phyloP scores from a whole-genome alignment of 2,113 vertebrate genomes.

The Epinephelus lanceolatus region DNA sequence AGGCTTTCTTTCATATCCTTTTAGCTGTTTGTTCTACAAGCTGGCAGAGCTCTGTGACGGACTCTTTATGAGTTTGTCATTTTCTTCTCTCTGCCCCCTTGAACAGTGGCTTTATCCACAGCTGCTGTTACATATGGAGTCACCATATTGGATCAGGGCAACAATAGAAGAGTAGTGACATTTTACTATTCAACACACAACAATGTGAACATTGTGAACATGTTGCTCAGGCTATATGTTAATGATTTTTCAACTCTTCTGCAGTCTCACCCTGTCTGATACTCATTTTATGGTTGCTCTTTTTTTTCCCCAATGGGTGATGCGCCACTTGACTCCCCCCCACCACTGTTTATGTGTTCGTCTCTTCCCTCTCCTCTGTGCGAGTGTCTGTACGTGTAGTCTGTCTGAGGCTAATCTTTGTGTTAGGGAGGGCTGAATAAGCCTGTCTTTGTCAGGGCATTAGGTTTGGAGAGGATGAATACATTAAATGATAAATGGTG shows the following conservation, averaged over 20 bases:
- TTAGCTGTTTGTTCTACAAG: constrained; percentile 51
- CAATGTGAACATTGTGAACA: neutral
- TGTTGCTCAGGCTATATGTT: neutral
- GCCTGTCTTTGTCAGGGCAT: constrained; percentile 71
- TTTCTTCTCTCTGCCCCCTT: constrained; percentile 22
- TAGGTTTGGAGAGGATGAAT: constrained; percentile 68
- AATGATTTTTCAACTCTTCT: constrained; percentile 27
- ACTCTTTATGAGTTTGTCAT: constrained; percentile 45
- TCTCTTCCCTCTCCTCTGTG: constrained; percentile 45
- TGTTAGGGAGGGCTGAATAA: constrained; percentile 73
- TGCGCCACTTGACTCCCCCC: constrained; percentile 46
- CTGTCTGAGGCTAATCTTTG: constrained; percentile 69
- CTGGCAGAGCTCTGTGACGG: constrained; percentile 21
- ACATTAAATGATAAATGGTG: constrained; percentile 67
- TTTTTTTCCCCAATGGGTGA: constrained; percentile 19
- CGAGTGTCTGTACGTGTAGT: constrained; percentile 52
- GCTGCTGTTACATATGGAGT: constrained; percentile 8
- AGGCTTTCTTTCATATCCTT: constrained; percentile 51
- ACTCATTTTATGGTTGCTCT: constrained; percentile 24
- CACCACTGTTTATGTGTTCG: constrained; percentile 61
- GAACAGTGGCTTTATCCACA: constrained; percentile 4
- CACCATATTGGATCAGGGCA: neutral
- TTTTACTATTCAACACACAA: neutral
- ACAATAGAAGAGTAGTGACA: neutral
- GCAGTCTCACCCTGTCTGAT: constrained; percentile 7